These are phyloP conservation scores for Phasianus colchicus DNA, from an alignment of 2,113 vertebrate genomes.

Conservation along the genomic window DNA sequence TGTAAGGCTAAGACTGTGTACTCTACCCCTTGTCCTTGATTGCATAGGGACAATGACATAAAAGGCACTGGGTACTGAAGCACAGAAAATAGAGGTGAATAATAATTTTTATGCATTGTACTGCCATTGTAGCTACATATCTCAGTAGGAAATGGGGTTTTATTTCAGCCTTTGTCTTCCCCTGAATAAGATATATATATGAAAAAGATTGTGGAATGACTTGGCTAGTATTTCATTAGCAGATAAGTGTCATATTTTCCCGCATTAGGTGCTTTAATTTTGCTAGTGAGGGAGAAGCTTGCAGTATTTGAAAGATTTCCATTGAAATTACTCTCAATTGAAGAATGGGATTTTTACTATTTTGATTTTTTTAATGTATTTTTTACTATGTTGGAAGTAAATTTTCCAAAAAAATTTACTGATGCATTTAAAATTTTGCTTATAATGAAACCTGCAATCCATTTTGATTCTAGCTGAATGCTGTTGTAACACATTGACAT, in stretches of 20 bases:
- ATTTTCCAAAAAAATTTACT: background rate
- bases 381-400: background rate
- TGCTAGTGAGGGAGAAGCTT: background rate
- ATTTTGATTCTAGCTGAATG: background rate
- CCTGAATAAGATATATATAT: background rate
- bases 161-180: background rate
- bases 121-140: background rate
- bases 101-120: background rate
- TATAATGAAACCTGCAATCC: background rate
- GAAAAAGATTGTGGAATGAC: background rate
- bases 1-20: background rate
- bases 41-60: accelerated
- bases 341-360: background rate
- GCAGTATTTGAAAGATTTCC: background rate
- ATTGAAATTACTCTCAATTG: background rate
- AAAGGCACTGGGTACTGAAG: background rate
- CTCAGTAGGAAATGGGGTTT: background rate
- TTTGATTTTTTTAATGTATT: background rate
- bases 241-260: background rate
- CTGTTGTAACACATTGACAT: background rate
- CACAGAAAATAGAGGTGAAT: background rate
- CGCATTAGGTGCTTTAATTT: background rate
- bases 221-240: background rate
- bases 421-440: background rate
- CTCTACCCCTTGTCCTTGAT: background rate